Base-by-base conservation (phyloP, 2,797 vertebrate genomes). In the Streptopelia turtur region DNA sequence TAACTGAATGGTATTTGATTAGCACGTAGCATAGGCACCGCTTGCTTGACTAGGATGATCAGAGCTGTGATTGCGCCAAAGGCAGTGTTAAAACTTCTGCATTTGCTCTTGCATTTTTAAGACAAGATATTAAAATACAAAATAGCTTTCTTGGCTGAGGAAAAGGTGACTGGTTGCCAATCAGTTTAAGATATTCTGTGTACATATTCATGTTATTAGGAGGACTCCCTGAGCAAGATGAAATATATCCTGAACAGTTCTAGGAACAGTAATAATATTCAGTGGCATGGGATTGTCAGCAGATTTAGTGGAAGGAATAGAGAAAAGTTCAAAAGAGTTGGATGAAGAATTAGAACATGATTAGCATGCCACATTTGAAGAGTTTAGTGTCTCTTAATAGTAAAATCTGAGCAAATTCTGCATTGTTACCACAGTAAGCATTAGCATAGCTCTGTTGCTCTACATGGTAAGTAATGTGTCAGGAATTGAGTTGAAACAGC, bases 351-450 rank as follows among this genome's bases (percentile, higher is more conserved):
- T 92, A 92, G 41, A 81, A 81, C 61, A 83, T 78, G 89, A 96
- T 89, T 94, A 96, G 23, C 47, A 81, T 78, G 79, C 57, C 69
- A 86, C 47, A 61, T 41, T 59, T 88, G 57, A 96, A 52, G 90
- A 91, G 87, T 94, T 96, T 93, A 91, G 35, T 61, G 84, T 89
- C 92, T 89, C 21, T 37, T 95, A 94, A 87, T 90, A 94, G 91
- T 78, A 93, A 93, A 93, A 90, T 83, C 72, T 93, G 61, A 88
- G 80, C 31, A 94, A 95, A 96, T 85, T 92, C 89, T 86, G 25
- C 75, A 86, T 95, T 95, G 93, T 95, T 96, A 53, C 72, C 55
- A 56, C 43, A 69, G 43, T 33, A 83, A 68, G 55, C 14, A 72
- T 93, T 95, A 90, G 41, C 84, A 90, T 76, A 77, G 43, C 52